Evolutionary conservation across 1,140 invertebrate genomes (phyloP).

Genomic region (Grapholita molesta): DNA sequence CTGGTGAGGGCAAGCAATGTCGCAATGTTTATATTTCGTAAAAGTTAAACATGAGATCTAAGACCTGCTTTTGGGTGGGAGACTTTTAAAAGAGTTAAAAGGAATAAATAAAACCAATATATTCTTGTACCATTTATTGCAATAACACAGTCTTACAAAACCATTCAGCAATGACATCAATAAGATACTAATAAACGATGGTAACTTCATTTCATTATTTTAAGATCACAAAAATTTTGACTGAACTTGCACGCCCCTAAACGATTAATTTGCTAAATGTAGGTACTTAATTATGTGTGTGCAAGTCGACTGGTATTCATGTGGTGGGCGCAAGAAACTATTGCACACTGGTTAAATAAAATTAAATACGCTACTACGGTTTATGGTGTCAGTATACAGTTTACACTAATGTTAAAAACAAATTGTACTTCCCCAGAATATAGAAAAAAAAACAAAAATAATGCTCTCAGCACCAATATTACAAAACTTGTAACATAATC

Average conservation of each 20-base stretch:
- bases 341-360: conserved; percentile 4
- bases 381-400: conserved; percentile 1
- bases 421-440: conserved; percentile 25
- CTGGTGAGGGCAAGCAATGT: too few relatives aligned
- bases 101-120: conserved; percentile 28
- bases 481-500: conserved; percentile 40
- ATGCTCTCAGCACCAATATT: conserved; percentile 59
- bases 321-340: neutral
- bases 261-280: neutral
- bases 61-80: too few relatives aligned
- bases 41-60: too few relatives aligned
- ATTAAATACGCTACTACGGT: conserved; percentile 2
- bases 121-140: conserved; percentile 72
- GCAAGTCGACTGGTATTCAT: neutral
- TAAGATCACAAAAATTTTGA: conserved; percentile 51
- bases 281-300: neutral
- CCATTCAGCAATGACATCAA: conserved; percentile 63
- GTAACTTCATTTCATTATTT: conserved; percentile 62
- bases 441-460: conserved; percentile 46
- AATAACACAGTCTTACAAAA: conserved; percentile 74
- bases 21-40: too few relatives aligned
- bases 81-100: too few relatives aligned
- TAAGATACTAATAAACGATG: conserved; percentile 58
- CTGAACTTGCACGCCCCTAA: conserved; percentile 31
- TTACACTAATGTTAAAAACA: conserved; percentile 11